Evolutionary conservation across 37 sponge, comb jelly and placozoan species (phyloP).

Genomic region (Eunapius fragilis): DNA sequence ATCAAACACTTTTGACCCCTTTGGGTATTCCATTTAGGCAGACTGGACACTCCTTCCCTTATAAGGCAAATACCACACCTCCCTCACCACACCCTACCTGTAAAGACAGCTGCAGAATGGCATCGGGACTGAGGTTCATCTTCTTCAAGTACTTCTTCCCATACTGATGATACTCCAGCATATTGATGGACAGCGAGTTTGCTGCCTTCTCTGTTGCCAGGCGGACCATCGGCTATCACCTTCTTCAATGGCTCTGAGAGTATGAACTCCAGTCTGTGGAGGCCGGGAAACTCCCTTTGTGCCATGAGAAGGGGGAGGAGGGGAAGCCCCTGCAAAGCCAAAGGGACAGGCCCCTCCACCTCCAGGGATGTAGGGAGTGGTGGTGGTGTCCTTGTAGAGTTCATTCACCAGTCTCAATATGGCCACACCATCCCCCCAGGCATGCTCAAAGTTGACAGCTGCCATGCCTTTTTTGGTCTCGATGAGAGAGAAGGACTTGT

Average conservation of each 20-base stretch:
- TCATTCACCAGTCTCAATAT: conserved; percentile 27
- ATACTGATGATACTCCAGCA: conserved; percentile 61
- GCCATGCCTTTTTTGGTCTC: conserved; percentile 64
- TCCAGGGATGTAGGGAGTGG: not conserved
- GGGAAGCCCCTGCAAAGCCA: no score
- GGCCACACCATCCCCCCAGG: conserved; percentile 96
- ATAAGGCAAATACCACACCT: no score
- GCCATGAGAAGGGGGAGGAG: no score
- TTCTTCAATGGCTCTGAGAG: conserved; percentile 48
- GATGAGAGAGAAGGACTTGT: conserved; percentile 92
- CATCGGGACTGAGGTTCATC: conserved; percentile 82
- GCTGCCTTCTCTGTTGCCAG: conserved; percentile 41
- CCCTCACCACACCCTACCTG: conserved; percentile 52
- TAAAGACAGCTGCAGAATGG: conserved; percentile 84
- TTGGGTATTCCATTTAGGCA: no score
- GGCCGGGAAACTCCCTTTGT: conserved; percentile 28
- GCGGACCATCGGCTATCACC: conserved; percentile 53
- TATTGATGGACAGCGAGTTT: conserved; percentile 33
- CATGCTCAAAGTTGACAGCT: conserved; percentile 94
- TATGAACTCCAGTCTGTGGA: conserved; percentile 50
- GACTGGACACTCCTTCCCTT: no score
- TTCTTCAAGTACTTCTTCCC: conserved; percentile 73
- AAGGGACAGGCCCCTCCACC: not conserved
- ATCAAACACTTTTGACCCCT: no score
- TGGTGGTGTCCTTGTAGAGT: conserved; percentile 67